phyloP scores from a whole-genome alignment of 2,113 vertebrate genomes.

The Corythornis cristatus region DNA sequence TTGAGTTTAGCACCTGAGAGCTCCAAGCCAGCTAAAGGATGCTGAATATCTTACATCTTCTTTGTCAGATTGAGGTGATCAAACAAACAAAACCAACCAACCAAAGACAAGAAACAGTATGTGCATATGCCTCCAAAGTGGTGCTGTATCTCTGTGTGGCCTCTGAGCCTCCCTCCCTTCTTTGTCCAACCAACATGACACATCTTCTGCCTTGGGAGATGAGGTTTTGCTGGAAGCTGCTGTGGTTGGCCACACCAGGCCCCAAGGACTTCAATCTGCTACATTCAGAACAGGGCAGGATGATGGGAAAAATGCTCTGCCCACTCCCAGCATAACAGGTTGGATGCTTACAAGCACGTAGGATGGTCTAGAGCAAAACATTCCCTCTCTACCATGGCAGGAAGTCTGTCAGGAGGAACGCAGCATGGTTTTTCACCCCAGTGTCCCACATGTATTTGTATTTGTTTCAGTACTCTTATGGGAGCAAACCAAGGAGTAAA shows the following conservation, averaged over 20 bases:
- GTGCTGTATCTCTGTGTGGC: neutral
- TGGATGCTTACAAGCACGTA: accelerated
- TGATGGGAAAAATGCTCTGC: neutral
- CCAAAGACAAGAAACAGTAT: neutral
- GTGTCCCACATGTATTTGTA: neutral
- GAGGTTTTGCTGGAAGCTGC: neutral
- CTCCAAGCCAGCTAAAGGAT: neutral
- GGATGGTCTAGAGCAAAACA: neutral
- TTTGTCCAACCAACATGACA: accelerated
- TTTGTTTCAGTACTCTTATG: neutral
- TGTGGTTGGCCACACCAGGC: neutral
- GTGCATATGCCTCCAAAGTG: neutral
- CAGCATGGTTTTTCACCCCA: neutral
- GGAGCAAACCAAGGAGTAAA: neutral
- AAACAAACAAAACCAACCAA: neutral
- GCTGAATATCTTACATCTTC: neutral
- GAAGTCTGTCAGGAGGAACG: neutral
- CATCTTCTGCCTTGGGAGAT: neutral
- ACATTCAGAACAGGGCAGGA: neutral
- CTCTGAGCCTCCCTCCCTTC: neutral
- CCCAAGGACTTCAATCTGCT: neutral
- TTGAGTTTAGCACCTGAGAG: neutral
- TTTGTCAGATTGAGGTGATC: neutral
- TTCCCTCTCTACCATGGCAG: neutral
- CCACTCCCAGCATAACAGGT: neutral